Evolutionary conservation across 1,140 invertebrate species (phyloP).

Genomic region (Drosophila mojavensis): DNA sequence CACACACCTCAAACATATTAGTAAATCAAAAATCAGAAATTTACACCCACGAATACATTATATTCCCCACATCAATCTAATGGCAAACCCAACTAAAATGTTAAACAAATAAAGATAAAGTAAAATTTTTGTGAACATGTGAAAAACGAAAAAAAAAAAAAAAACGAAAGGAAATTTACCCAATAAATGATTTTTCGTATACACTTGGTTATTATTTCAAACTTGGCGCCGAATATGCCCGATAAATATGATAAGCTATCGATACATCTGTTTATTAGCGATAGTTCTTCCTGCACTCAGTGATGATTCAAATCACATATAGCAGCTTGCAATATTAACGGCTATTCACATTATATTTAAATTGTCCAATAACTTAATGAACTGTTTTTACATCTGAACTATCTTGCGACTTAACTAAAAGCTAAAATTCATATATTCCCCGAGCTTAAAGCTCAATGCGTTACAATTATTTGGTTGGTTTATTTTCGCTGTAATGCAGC

Average conservation of each 20-base stretch:
- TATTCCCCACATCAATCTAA: conserved; percentile 49
- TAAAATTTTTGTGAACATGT: conserved; percentile 78
- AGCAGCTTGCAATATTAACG: too few relatives aligned
- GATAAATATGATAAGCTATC: neutral
- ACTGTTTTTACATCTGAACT: too few relatives aligned
- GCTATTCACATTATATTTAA: too few relatives aligned
- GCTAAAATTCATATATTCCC: too few relatives aligned
- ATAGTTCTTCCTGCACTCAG: neutral
- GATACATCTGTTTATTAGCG: neutral
- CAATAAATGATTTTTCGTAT: conserved; percentile 81
- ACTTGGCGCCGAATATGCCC: neutral
- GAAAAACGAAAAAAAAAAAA: conserved; percentile 61
- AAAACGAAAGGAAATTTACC: conserved; percentile 77
- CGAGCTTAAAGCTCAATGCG: too few relatives aligned
- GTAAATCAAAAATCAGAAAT: conserved; percentile 27
- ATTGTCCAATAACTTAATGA: too few relatives aligned
- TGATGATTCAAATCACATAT: neutral
- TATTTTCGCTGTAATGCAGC: neutral
- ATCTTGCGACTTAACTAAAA: too few relatives aligned
- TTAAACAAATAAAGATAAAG: conserved; percentile 16
- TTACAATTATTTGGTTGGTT: too few relatives aligned
- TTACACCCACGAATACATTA: conserved; percentile 21
- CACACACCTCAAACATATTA: conserved; percentile 23
- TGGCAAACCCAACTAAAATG: conserved; percentile 48
- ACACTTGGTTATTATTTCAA: conserved; percentile 26